Evolutionary conservation across 2,888 invertebrate species (phyloP), one percentile per base, ranked within the genome.

Genomic region (Ommatoiulus sabulosus): DNA sequence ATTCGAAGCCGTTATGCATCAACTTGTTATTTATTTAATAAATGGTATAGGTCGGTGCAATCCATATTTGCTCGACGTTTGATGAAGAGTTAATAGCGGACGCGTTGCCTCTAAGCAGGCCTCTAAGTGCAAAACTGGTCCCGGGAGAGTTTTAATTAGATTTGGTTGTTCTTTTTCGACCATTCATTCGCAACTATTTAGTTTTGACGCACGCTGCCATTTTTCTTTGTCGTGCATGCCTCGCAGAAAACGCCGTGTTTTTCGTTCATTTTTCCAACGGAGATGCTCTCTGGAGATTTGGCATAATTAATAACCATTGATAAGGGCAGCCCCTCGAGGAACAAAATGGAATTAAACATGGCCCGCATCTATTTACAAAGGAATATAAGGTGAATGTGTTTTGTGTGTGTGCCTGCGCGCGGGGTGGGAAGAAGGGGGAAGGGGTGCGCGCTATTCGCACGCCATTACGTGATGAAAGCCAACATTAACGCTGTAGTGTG

Each of bases 221-320:
- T 72, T 72, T 72, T 72, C 72, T 72, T 35, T 24, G 72, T 72
- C 24, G 63, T 63, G 63, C 24, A n/a, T 20, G 63, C 20, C 63
- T 63, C 63, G n/a, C n/a, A 63, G 63, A 63, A 72, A 24, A 72
- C 8, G 72, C 24, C 72, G 63, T 72, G 72, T 72, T 72, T 72
- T 72, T 72, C 72, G 24, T 72, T 72, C 72, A 72, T 72, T 72
- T 35, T 35, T 72, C 72, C 72, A 72, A 72, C 24, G 72, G 72
- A 72, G 72, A 72, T 72, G 24, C 72, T 72, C 72, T 72, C 72
- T 72, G 72, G 72, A 46, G 85, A 85, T 85, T 85, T 44, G 44
- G 46, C 85, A 46, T 85, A 85, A 85, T 85, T 85, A 85, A 85
- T 85, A 85, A 85, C 85, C 46, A 85, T 85, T 85, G 85, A 85